These are phyloP conservation scores for Ophonus ardosiacus DNA, from an alignment of 2,888 invertebrate species.

Conservation along the genomic window DNA sequence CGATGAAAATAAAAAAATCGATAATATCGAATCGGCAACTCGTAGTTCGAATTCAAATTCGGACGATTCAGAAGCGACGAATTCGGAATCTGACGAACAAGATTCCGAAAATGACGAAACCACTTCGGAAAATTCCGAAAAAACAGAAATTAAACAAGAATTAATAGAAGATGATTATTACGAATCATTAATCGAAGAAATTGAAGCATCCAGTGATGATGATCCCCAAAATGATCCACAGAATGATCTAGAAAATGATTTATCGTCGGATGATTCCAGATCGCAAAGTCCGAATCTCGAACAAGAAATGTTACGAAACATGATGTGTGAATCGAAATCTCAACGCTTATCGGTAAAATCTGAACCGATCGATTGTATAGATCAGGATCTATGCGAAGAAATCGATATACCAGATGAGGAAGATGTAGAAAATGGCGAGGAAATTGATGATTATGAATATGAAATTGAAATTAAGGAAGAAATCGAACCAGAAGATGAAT, in stretches of 20 bases:
- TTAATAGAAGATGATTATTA: constrained; percentile 70
- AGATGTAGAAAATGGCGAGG: background rate
- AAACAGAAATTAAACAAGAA: constrained; percentile 67
- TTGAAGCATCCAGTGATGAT: constrained; percentile 66
- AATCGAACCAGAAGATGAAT: constrained; percentile 69
- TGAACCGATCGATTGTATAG: constrained; percentile 21
- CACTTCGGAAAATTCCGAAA: background rate
- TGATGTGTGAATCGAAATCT: constrained; percentile 55
- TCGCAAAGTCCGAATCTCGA: constrained; percentile 46
- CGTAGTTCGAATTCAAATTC: constrained; percentile 11
- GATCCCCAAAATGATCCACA: background rate
- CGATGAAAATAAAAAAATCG: constrained; percentile 36
- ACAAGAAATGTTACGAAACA: constrained; percentile 62
- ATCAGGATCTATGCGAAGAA: constrained; percentile 65
- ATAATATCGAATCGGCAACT: constrained; percentile 34
- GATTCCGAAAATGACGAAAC: background rate
- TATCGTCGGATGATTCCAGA: background rate
- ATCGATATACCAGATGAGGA: constrained; percentile 65
- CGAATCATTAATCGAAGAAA: constrained; percentile 73
- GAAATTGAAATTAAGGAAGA: constrained; percentile 36
- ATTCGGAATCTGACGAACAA: background rate
- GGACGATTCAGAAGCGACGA: background rate
- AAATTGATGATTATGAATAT: background rate
- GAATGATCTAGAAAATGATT: background rate
- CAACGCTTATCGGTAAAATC: constrained; percentile 28